Base-by-base conservation (phyloP, 1,140 invertebrate genomes). In the Aricia agestis region DNA sequence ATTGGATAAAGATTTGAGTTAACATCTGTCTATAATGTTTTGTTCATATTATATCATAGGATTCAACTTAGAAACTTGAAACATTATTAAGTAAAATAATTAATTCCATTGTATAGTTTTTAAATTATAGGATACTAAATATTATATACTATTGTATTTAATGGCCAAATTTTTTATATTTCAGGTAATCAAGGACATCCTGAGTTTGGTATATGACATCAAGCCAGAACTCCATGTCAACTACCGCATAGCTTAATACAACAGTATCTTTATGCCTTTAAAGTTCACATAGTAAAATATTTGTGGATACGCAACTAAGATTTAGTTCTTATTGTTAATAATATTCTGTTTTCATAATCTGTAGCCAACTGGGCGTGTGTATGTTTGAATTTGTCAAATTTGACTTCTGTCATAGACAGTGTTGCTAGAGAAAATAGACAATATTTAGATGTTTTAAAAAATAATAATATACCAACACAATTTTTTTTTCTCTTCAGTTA, bases 141-240 rank as follows among this genome's bases (percentile, higher is more conserved):
- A 25, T 25, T 25, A 6, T 36, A 32, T 32, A 6, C 6, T n/a
- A 36, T 17, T 68, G 32, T n/a, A 11, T 36, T 69, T 3, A 59
- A 72, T 42, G 4, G 2, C 6, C 31, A 69, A 10, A 52, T 63
- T 31, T 52, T 70, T 73, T 75, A 79, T 81, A 74, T 72, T 92
- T 4, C 89, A 96, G 94, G 96, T 98, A 13, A 97, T 98, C 83
- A 89, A 93, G 80, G 95, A 97, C 86, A 94, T 98, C 76, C 93
- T 98, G 80, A 94, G 95, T 72, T 93, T 97, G 85, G 97, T 98
- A 15, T 97, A 97, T 85, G 95, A 98, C 81, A 98, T 98, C 85
- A 96, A 96, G 85, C 97, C 97, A 9, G 96, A 97, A 91, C 92
- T 98, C 71, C 97, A 98, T 93, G 94, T 95, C 89, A 98, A 98